Base-by-base conservation (phyloP, 2,888 invertebrate genomes). In the Fragum whitleyi region DNA sequence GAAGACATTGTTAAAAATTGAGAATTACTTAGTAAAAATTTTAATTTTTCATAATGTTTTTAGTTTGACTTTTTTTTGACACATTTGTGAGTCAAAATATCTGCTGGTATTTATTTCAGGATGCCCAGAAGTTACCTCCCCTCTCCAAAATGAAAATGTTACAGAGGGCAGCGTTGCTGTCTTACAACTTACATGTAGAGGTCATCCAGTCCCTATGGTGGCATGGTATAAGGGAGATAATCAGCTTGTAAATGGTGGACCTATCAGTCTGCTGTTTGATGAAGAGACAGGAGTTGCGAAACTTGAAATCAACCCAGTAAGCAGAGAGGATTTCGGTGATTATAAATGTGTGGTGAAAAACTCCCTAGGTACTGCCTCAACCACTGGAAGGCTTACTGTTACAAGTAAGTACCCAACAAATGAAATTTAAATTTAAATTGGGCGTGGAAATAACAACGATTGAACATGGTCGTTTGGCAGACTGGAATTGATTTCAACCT, bases 211-310 rank as follows among this genome's bases (percentile, higher is more conserved):
- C 6, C 89, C 89, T 0, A 72, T 75, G 7, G 84, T 91, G 55
- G 81, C 79, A n/a, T 92, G 92, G 92, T 89, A 85, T 73, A 85
- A 77, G 59, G 90, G 87, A 69, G 84, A 85, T 36, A 85, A 79
- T 36, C 65, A 78, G 19, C 14, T 92, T 5, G 53, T 76, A 53
- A 59, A 70, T n/a, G 73, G 74, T 19, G 69, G 70, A 11, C 77
- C 77, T n/a, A 83, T 79, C 42, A 59, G 76, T 11, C 68, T 83
- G 16, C 69, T 70, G 36, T 91, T 85, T 83, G 88, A 90, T 77
- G 71, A 74, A 26, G 68, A 68, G 1, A 77, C 81, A 55, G 90
- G 89, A 19, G 86, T 82, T 21, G 90, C 90, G 0, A 51, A 79
- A n/a, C 78, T 91, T 61, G 75, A 77, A 19, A 85, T 91, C n/a